These are phyloP conservation scores for Acanthoscelides obtectus DNA, from an alignment of 2,888 invertebrate genomes.

Conservation along the genomic window DNA sequence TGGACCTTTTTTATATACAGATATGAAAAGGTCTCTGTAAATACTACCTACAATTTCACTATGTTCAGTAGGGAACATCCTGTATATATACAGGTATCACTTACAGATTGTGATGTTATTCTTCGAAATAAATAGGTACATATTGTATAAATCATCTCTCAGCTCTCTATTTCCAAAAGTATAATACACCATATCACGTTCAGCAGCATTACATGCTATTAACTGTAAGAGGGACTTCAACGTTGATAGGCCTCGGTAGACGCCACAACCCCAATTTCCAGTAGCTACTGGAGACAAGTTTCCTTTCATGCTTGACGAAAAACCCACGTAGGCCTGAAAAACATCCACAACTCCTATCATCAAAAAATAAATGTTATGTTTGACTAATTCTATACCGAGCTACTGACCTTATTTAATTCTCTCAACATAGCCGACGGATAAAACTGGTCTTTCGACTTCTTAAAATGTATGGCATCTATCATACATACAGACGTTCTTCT, in stretches of 20 bases:
- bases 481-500: constrained; percentile 73
- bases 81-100: too few species aligned
- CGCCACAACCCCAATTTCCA: constrained; percentile 95
- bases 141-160: constrained; percentile 58
- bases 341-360: not conserved
- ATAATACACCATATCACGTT: constrained; percentile 73
- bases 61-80: too few species aligned
- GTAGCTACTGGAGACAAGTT: constrained; percentile 66
- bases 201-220: constrained; percentile 57
- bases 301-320: constrained; percentile 48
- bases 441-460: constrained; percentile 53
- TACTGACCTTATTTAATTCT: constrained; percentile 79
- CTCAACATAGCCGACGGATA: constrained; percentile 58
- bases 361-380: constrained; percentile 1
- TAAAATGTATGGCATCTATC: constrained; percentile 80
- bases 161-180: constrained; percentile 69
- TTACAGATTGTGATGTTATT: constrained; percentile 59
- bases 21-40: too few species aligned
- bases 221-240: constrained; percentile 75
- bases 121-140: constrained; percentile 56
- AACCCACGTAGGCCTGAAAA: constrained; percentile 66
- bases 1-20: too few species aligned
- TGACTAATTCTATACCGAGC: not conserved
- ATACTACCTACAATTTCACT: too few species aligned
- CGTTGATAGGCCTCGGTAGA: constrained; percentile 70